phyloP scores from a whole-genome alignment of 2,113 vertebrate species.

The Notothenia coriiceps region DNA sequence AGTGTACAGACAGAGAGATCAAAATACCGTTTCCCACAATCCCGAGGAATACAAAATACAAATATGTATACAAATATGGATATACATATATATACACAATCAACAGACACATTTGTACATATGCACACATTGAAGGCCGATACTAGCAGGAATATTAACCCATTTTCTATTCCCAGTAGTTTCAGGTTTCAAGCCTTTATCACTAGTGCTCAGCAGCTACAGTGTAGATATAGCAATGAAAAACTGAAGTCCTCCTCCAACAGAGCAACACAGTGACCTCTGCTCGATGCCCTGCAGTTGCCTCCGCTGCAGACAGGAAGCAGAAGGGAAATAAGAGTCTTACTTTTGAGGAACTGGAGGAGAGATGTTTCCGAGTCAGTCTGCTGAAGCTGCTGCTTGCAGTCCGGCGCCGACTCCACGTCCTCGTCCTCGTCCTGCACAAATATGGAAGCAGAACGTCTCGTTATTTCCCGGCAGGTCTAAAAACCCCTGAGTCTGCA shows the following conservation, averaged over 20 bases:
- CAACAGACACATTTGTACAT: no score
- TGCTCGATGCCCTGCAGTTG: not conserved
- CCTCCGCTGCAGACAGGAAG: slow-evolving; percentile 24
- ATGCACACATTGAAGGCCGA: not conserved
- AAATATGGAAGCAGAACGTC: slow-evolving; percentile 39
- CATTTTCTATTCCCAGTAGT: no score
- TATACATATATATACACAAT: no score
- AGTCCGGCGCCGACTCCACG: slow-evolving; percentile 15
- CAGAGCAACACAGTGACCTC: not conserved
- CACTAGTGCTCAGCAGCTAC: no score
- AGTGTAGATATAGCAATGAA: no score
- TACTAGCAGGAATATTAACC: not conserved
- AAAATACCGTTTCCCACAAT: no score
- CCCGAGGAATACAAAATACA: no score
- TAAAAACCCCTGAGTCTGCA: not conserved
- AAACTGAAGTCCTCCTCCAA: no score
- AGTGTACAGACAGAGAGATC: no score
- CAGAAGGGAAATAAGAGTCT: slow-evolving; percentile 46
- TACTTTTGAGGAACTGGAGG: slow-evolving; percentile 90
- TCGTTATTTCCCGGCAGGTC: no score
- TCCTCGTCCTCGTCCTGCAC: slow-evolving; percentile 50
- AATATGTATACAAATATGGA: no score
- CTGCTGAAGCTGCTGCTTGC: slow-evolving; percentile 53
- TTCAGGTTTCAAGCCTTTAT: no score
- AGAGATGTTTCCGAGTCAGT: slow-evolving; percentile 73